Evolutionary conservation across 2,797 vertebrate species (phyloP).

Genomic region (Acipenser transmontanus): DNA sequence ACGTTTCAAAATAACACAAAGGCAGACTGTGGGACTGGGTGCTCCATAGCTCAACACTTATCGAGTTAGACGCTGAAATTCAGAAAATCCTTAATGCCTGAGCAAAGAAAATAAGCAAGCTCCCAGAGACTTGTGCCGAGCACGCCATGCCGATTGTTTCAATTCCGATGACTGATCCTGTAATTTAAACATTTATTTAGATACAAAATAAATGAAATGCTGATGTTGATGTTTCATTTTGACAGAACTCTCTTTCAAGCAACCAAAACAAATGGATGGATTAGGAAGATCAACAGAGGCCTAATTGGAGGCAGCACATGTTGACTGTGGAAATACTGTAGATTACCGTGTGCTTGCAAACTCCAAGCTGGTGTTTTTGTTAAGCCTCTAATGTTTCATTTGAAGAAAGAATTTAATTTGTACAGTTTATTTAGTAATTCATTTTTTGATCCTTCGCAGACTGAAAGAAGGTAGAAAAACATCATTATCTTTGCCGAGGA

Average conservation of each 20-base stretch:
- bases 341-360: slow-evolving; percentile 35
- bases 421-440: slow-evolving; percentile 45
- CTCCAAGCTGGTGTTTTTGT: slow-evolving; percentile 30
- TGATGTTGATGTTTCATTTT: slow-evolving; percentile 23
- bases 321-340: slow-evolving; percentile 52
- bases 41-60: slow-evolving; percentile 2
- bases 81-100: slow-evolving; percentile 49
- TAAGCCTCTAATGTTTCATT: slow-evolving; percentile 64
- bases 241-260: slow-evolving; percentile 44
- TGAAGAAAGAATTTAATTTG: slow-evolving; percentile 63
- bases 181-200: slow-evolving; percentile 48
- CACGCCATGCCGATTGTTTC: slow-evolving; percentile 32
- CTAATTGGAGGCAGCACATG: slow-evolving; percentile 60
- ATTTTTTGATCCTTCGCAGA: slow-evolving; percentile 47
- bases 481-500: too few species aligned
- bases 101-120: slow-evolving; percentile 66
- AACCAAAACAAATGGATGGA: slow-evolving; percentile 63
- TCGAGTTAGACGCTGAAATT: slow-evolving; percentile 39
- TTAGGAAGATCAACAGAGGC: slow-evolving; percentile 56
- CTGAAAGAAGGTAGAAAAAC: not conserved
- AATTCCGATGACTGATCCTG: slow-evolving; percentile 40
- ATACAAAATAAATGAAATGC: slow-evolving; percentile 34
- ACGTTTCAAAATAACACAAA: slow-evolving; percentile 66
- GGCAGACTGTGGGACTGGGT: slow-evolving; percentile 36
- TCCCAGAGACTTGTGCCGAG: slow-evolving; percentile 39